Evolutionary conservation across 2,113 vertebrate genomes (phyloP), one percentile per base, ranked within the genome.

Genomic region (Xiphorhynchus elegans): DNA sequence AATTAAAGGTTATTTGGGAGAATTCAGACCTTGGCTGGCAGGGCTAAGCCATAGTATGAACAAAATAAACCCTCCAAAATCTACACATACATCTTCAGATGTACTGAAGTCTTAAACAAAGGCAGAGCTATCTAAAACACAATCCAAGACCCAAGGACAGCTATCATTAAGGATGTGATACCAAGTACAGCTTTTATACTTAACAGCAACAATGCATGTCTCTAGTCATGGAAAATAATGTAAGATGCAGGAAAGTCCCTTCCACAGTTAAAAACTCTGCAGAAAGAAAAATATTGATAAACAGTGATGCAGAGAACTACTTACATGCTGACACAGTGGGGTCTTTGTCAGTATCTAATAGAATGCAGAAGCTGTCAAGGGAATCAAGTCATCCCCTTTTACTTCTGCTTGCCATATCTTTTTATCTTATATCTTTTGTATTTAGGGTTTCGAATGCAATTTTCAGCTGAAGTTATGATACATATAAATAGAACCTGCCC

Each of bases 391-490:
- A 60, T 25, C 55, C 79, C 29, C 37, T 70, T 91, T 42, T 50
- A 78, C 47, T 60, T 64, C 59, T 64, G n/a, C 52, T 63, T 79
- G 74, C 62, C 5, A 0, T 29, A 29, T 19, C 40, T 69, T 77
- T 87, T n/a, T n/a, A n/a, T n/a, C n/a, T n/a, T n/a, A n/a, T n/a
- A n/a, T n/a, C n/a, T n/a, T n/a, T 37, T 67, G 40, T 74, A 39
- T 66, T 93, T 42, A 76, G 63, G 59, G 63, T 40, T 77, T 67
- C 44, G 52, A 55, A 55, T 86, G 84, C 44, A 25, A 60, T 72
- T 84, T 92, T 87, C 46, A 87, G 75, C 50, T 80, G 46, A 87
- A 92, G n/a, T 87, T 89, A 55, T 17, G 35, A 75, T 23, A 63
- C 18, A 33, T 50, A 84, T 7, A 79, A 85, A 72, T 73, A 93